Evolutionary conservation across 2,113 vertebrate species (phyloP), one percentile per base, ranked within the genome.

Genomic region (Lepidothrix coronata): DNA sequence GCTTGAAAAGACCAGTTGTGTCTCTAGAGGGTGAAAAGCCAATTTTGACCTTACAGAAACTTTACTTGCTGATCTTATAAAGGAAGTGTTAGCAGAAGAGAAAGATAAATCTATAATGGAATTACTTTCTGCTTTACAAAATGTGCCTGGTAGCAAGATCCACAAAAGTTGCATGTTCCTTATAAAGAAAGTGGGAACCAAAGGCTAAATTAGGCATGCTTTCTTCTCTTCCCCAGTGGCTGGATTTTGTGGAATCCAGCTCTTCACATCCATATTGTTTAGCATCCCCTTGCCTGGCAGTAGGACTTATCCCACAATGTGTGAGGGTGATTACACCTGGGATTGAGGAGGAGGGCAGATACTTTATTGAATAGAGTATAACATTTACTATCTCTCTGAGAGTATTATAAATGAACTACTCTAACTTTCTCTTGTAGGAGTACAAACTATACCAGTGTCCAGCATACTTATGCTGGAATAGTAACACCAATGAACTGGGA

Each of bases 31-130:
- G 39, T 74, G 48, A 86, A 95, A 96, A 96, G 58, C 72, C 81
- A 87, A 33, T 95, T 96, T 94, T 97, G 93, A 93, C 95, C 95
- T 94, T 92, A 86, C 3, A 12, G 84, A 86, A 84, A 93, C 87
- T 85, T 93, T 91, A 46, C 74, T 95, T 95, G 72, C 88, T 95
- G 81, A 74, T 95, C 74, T 91, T 78, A 84, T 39, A 88, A 88
- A 91, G 67, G 33, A 92, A 85, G 31, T 11, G 35, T 92, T 94
- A 91, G 65, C 17, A 63, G 87, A 72, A 89, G 62, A 77, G 81
- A 78, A 66, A 93, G 86, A 93, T 35, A 96, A 96, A 94, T 95
- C 91, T 89, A 12, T 94, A 96, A 84, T 74, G 37, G 78, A 90
- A 82, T 92, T 94, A 35, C 51, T 94, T 96, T 54, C 48, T 90